Evolutionary conservation across 1,140 invertebrate genomes (phyloP).

Genomic region (Panagrolaimus sp.): DNA sequence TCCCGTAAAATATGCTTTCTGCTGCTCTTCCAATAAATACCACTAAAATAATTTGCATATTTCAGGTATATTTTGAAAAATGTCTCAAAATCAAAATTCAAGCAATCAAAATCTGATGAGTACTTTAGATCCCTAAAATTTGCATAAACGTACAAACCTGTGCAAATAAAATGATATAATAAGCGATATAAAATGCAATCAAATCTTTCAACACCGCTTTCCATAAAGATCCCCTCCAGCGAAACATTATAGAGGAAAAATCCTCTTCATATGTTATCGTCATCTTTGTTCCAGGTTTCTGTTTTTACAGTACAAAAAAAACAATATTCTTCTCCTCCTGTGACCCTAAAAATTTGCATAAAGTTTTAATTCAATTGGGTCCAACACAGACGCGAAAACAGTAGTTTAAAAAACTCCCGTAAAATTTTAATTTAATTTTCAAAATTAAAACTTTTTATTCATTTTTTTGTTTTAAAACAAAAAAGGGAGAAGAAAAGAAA

Average conservation of each 20-base stretch:
- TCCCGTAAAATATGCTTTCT: conserved; percentile 59
- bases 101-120: conserved; percentile 11
- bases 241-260: conserved; percentile 56
- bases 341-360: too few species aligned
- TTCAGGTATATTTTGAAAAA: not conserved
- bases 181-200: conserved; percentile 57
- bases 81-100: too few species aligned
- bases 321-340: too few species aligned
- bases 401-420: too few species aligned
- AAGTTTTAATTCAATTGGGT: too few species aligned
- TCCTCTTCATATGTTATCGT: conserved; percentile 42
- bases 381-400: too few species aligned
- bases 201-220: conserved; percentile 59
- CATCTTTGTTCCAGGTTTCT: conserved; percentile 25
- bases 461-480: too few species aligned
- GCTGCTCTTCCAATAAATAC: conserved; percentile 58
- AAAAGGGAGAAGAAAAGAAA: too few species aligned
- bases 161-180: conserved; percentile 58
- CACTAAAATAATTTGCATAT: conserved; percentile 42
- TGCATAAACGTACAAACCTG: conserved; percentile 37
- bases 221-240: conserved; percentile 58
- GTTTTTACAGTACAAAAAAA: not conserved
- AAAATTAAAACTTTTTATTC: too few species aligned
- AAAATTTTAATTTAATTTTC: too few species aligned
- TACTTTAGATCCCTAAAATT: conserved; percentile 12